A percentile compares a stretch with the other conserved stretches of the same genome.
These are phyloP conservation scores for Drosophila parvula DNA, from an alignment of 1,140 invertebrate species.

Conservation along the genomic window DNA sequence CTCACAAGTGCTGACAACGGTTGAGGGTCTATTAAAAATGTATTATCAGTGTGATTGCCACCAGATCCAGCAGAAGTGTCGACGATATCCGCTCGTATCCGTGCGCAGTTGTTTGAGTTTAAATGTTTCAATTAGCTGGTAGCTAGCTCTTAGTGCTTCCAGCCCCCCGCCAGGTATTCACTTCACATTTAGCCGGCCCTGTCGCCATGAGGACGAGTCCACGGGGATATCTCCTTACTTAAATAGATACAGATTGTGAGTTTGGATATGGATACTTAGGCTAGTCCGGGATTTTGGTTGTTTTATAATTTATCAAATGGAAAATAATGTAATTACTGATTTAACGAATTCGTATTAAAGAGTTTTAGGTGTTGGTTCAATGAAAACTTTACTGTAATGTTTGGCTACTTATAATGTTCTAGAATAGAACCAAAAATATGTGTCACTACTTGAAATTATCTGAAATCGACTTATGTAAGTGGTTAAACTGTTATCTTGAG, in stretches of 20 bases:
- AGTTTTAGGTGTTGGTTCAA: too few relatives aligned
- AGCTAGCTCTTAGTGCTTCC: background rate
- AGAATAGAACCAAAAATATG: background rate
- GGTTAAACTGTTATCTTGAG: background rate
- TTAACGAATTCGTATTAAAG: background rate
- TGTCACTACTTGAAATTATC: background rate
- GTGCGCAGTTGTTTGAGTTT: conserved; percentile 33
- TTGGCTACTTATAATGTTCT: background rate
- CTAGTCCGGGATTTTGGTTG: background rate
- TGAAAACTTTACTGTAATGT: too few relatives aligned
- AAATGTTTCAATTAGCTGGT: conserved; percentile 48
- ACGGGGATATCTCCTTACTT: background rate
- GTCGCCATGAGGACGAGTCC: background rate
- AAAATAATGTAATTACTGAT: too few relatives aligned
- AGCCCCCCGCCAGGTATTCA: conserved; percentile 14
- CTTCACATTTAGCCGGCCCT: background rate
- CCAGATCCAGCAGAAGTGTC: conserved; percentile 34
- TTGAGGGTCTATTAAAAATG: conserved; percentile 67
- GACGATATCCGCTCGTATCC: background rate
- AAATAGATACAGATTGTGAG: too few relatives aligned
- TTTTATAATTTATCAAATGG: background rate
- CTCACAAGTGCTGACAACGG: conserved; percentile 60
- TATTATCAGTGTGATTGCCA: conserved; percentile 57
- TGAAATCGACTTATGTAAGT: background rate
- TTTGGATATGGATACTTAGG: background rate